Evolutionary conservation across 2,797 vertebrate genomes (phyloP), one percentile per base, ranked within the genome.

Genomic region (Chelon auratus): DNA sequence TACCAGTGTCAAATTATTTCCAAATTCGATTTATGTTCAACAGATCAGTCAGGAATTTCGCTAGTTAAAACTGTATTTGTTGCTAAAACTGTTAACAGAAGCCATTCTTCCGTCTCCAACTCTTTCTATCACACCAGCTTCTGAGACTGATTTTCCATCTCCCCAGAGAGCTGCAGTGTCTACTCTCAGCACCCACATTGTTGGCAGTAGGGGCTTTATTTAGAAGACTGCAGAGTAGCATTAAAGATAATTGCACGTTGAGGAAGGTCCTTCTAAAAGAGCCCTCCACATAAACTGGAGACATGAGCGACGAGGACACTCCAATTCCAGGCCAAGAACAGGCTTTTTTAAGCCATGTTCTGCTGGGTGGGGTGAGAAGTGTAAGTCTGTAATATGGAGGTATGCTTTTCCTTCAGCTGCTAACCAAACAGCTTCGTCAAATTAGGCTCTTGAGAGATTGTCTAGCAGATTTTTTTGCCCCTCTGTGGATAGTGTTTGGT

Each of bases 161-260:
- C 83, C 78, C 75, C 65, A 42, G 85, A 89, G 88, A 91, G 86
- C 83, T 77, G 74, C 80, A 68, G 75, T 58, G 78, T 93, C 90
- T 91, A 88, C 85, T 87, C 87, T 84, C 81, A 60, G 87, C 93
- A 89, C 89, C 91, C 93, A 92, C 90, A 93, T 81, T 89, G 91
- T 87, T 94, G 91, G 92, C 87, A 92, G 86, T 66, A 76, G 83
- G 83, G 83, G 81, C 91, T 94, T 94, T 95, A 94, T 94, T 95
- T 95, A 95, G 95, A 94, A 91, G 89, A 84, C 90, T 93, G 91
- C 87, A 92, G 93, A 93, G 93, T 93, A 94, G 93, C 92, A 94
- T 95, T 95, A 94, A 95, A 93, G 91, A 95, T 95, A 95, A 95
- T 95, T 95, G 91, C 90, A 95, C 50, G 88, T 92, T 93, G 81